Evolutionary conservation across 2,888 invertebrate species (phyloP), one percentile per base, ranked within the genome.

Genomic region (Clostera curtula): DNA sequence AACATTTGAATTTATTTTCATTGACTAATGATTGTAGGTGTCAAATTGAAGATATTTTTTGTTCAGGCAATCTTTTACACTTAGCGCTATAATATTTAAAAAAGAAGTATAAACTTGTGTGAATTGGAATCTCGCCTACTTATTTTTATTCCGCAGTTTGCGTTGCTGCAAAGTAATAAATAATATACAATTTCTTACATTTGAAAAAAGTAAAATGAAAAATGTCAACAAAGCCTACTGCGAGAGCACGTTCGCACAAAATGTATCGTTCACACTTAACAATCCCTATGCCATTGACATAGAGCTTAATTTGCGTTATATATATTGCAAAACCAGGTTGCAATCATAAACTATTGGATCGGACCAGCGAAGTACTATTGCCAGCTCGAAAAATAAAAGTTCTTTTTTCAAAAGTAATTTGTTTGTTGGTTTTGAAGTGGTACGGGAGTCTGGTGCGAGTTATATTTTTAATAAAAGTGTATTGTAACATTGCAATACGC

Each of bases 161-260:
- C 25, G 12, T 41, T 18, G 45, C 40, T 37, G 22, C 36, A 36
- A 35, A 38, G 34, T 37, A 40, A 40, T 40, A 44, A 40, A 49
- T 49, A 46, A 48, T 49, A 48, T 49, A 48, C 46, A 41, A 46
- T 46, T 46, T 43, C 49, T 41, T 59, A 66, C 67, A 69, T 67
- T 68, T 64, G 67, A 56, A 41, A 67, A 62, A 68, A 62, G 59
- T 65, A 58, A 68, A 59, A 44, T 47, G 46, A 48, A 59, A 65
- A 65, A 69, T 64, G 63, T 69, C 68, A 70, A 66, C 67, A 66
- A 59, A 56, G 37, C 43, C 24, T 34, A 40, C 47, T 45, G 45
- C 33, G 40, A 35, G n/a, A 15, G 51, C 49, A 40, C 42, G 47
- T 37, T 46, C 43, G 36, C 40, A 31, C 34, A 37, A 39, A 37